Evolutionary conservation across 2,797 vertebrate species (phyloP).

Genomic region (Acanthurus lineatus): DNA sequence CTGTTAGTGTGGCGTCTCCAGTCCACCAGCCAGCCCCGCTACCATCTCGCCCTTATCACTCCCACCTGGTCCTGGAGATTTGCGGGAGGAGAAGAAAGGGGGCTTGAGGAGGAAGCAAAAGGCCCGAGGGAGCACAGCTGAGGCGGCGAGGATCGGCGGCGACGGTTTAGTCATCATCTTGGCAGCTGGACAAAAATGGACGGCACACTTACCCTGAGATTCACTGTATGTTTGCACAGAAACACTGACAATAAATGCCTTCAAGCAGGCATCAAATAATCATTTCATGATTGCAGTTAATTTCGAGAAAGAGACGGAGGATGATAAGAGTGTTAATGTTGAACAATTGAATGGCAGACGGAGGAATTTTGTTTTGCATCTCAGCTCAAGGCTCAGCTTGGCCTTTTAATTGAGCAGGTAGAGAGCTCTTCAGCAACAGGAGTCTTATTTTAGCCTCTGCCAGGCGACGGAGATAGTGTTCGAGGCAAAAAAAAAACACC

Average conservation of each 20-base stretch:
- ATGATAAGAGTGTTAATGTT: slow-evolving; percentile 61
- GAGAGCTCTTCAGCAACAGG: slow-evolving; percentile 44
- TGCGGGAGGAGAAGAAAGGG: slow-evolving; percentile 8
- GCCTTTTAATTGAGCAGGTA: slow-evolving; percentile 74
- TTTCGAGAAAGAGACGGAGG: slow-evolving; percentile 40
- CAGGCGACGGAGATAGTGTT: slow-evolving; percentile 63
- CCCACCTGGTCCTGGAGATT: slow-evolving; percentile 75
- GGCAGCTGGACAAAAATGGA: slow-evolving; percentile 32
- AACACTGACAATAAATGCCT: slow-evolving; percentile 40
- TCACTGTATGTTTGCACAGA: slow-evolving; percentile 36
- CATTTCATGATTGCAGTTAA: slow-evolving; percentile 64
- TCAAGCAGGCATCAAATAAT: slow-evolving; percentile 19
- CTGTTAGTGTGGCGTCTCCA: slow-evolving; percentile 58
- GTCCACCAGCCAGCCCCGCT: slow-evolving; percentile 59
- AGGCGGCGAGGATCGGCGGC: slow-evolving; percentile 13
- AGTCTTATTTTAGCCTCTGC: slow-evolving; percentile 72
- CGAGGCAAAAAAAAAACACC: slow-evolving; percentile 61
- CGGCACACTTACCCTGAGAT: slow-evolving; percentile 36
- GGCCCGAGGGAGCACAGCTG: slow-evolving; percentile 29
- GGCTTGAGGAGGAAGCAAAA: slow-evolving; percentile 36
- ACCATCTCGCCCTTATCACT: slow-evolving; percentile 71
- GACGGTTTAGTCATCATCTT: slow-evolving; percentile 2
- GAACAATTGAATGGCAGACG: slow-evolving; percentile 63
- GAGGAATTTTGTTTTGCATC: slow-evolving; percentile 47
- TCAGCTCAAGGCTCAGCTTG: slow-evolving; percentile 48